Conservation (phyloP, 2,797 vertebrate genomes). For the Mallotus villosus region DNA sequence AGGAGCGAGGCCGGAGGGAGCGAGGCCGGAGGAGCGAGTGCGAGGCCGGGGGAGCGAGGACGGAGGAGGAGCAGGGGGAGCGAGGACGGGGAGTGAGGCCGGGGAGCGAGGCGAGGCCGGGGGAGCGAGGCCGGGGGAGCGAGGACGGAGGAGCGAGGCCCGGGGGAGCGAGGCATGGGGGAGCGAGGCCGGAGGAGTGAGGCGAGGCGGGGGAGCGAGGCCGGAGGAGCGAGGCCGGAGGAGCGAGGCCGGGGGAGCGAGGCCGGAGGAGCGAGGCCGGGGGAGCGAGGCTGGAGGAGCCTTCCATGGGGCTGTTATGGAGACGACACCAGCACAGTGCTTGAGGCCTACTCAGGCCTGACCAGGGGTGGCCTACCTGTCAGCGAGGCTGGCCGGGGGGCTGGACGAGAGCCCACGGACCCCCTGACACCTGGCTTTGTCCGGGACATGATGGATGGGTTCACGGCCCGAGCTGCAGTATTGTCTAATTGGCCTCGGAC, state of each 20-base stretch:
- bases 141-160: too few species aligned
- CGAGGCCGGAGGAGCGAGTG: conserved; percentile 3
- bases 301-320: conserved; percentile 24
- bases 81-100: too few species aligned
- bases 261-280: too few species aligned
- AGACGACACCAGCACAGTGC: conserved; percentile 39
- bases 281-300: conserved; percentile 3
- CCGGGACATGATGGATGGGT: conserved; percentile 82
- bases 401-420: conserved; percentile 68
- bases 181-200: background rate
- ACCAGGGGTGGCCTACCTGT: conserved; percentile 43
- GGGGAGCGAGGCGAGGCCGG: too few species aligned
- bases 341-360: conserved; percentile 46
- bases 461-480: conserved; percentile 65
- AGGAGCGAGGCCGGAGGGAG: conserved; percentile 15
- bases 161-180: conserved; percentile 9
- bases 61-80: background rate
- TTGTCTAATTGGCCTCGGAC: conserved; percentile 63
- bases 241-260: background rate
- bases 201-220: background rate
- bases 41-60: conserved; percentile 21
- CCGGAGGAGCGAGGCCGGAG: conserved; percentile 20
- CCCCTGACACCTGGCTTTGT: conserved; percentile 86
- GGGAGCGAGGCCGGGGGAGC: too few species aligned
- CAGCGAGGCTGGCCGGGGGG: conserved; percentile 29